Evolutionary conservation across 2,113 vertebrate genomes (phyloP), one percentile per base, ranked within the genome.

Genomic region (Dipodomys ordii): DNA sequence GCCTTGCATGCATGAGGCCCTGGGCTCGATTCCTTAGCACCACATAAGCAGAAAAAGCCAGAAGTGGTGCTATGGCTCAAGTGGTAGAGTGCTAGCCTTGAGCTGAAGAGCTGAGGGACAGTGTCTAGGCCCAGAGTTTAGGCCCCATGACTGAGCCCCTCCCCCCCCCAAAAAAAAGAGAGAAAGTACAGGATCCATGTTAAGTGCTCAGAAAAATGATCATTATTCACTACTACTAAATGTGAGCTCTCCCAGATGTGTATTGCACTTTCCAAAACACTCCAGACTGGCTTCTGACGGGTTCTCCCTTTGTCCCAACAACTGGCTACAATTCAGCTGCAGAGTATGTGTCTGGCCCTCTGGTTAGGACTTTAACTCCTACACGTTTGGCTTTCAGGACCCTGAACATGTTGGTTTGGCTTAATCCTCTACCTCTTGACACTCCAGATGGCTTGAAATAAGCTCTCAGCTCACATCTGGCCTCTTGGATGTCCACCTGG

Each of bases 401-500:
- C 32, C 46, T 84, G 53, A 27, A 83, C 74, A 72, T 71, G n/a
- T 13, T 81, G 81, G 64, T 53, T 87, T 87, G 77, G 74, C 22
- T n/a, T 3, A 3, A 16, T 62, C 20, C 35, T 27, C 13, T 27
- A n/a, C 23, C 74, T 77, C 44, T 83, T 39, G 8, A 35, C 1
- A 22, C n/a, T 74, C 57, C 90, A 87, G 60, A 72, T 69, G 72
- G 81, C 62, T 87, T 82, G 60, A 67, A 82, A 65, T 39, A 81
- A 91, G 85, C 23, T n/a, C 89, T 91, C 27, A 65, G 32, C 10
- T 79, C 64, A 76, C 57, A 82, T 30, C 68, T 90, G 88, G 91
- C 60, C 27, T 69, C 44, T 82, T 67, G 28, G 82, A 7, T 67
- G 6, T 8, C 65, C 82, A 74, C 94, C 60, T 76, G 39, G 60